Evolutionary conservation across 2,113 vertebrate species (phyloP), one percentile per base, ranked within the genome.

Genomic region (Salvelinus sp.): DNA sequence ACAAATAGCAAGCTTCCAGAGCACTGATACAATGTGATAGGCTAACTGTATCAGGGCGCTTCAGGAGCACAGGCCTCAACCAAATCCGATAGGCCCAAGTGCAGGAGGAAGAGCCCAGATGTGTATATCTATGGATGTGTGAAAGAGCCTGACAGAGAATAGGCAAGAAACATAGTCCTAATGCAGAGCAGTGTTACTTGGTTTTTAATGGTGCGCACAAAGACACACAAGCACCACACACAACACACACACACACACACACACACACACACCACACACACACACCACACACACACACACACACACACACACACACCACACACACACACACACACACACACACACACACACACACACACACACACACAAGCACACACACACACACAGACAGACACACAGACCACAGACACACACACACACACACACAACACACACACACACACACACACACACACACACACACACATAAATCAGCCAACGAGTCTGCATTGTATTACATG

Each of bases 41-140:
- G 30, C 14, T 82, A 79, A 84, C 78, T 80, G 75, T 68, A 81
- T 84, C 72, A 82, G 57, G 77, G 65, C 38, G 60, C 82, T 76
- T 85, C 75, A 81, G 81, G 72, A 80, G 69, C 30, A 28, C 50
- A 54, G 27, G 48, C 58, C n/a, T 25, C n/a, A 23, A 33, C 30
- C 23, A 16, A 7, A 57, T 71, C 70, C 58, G 12, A 58, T 14
- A 1, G 50, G 27, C 68, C 20, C 38, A 13, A 12, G n/a, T 10
- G 58, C 2, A 22, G 25, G 25, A 28, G 25, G 22, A 28, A 7
- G 25, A 28, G 23, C 63, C 14, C 2, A 27, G 63, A 65, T 10
- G 10, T 27, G 23, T 62, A n/a, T 65, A 12, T 63, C 6, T 23
- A 3, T 63, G n/a, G n/a, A n/a, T n/a, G 20, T 63, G 60, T 25